A percentile compares a stretch with the other conserved stretches of the same genome.
Conservation (phyloP, 2,888 invertebrate genomes). For the Lordiphosa fenestrarum region DNA sequence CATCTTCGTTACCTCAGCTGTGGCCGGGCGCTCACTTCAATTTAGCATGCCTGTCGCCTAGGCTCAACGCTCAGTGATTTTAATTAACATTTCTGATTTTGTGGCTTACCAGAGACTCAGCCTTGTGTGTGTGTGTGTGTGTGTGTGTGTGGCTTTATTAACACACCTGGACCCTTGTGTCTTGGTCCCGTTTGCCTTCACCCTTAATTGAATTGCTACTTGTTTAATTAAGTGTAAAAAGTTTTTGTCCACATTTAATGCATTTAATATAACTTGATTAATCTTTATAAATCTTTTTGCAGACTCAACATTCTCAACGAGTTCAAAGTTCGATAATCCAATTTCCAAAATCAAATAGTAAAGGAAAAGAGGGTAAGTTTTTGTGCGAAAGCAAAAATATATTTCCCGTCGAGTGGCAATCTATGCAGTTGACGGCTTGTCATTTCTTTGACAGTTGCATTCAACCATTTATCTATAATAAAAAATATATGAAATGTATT, state of each 20-base stretch:
- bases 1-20: conserved; percentile 16
- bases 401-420: conserved; percentile 9
- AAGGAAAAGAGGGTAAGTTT: conserved; percentile 34
- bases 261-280: conserved; percentile 46
- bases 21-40: conserved; percentile 26
- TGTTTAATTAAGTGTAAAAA: conserved; percentile 60
- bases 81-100: conserved; percentile 75
- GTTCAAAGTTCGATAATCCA: conserved; percentile 34
- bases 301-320: conserved; percentile 25
- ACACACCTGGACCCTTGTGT: conserved; percentile 53
- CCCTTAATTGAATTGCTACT: conserved; percentile 70
- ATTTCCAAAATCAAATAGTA: neutral
- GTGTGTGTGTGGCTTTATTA: conserved; percentile 44
- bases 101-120: conserved; percentile 41
- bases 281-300: conserved; percentile 41
- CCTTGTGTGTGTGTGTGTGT: conserved; percentile 5
- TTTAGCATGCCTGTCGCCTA: conserved; percentile 42
- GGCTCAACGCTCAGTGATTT: conserved; percentile 65
- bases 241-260: conserved; percentile 38
- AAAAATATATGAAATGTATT: neutral
- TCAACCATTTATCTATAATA: conserved; percentile 23
- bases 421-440: conserved; percentile 23
- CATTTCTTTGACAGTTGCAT: conserved; percentile 39
- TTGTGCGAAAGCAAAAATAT: conserved; percentile 2
- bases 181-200: conserved; percentile 21